Percentiles rank a stretch among this genome's conserved stretches.
Evolutionary conservation across 2,797 vertebrate genomes (phyloP).

Genomic region (Natrix natrix): DNA sequence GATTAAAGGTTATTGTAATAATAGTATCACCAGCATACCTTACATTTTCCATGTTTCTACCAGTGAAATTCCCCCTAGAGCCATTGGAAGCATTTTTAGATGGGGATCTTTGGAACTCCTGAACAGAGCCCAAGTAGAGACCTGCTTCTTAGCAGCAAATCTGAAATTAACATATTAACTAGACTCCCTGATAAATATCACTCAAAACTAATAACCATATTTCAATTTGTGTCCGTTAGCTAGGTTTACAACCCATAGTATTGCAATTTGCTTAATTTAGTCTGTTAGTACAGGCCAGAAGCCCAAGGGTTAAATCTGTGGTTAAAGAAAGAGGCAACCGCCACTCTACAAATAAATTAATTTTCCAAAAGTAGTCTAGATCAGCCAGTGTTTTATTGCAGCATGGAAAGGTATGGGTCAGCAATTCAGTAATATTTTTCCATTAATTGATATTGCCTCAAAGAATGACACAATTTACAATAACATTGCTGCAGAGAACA

Average conservation of each 20-base stretch:
- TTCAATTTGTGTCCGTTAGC: constrained; percentile 57
- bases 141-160: background rate
- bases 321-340: background rate
- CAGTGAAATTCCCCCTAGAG: background rate
- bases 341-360: constrained; percentile 42
- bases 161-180: background rate
- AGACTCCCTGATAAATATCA: constrained; percentile 37
- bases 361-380: constrained; percentile 42
- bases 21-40: background rate
- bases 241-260: constrained; percentile 60
- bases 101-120: background rate
- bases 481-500: background rate
- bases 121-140: background rate
- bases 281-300: constrained; percentile 67
- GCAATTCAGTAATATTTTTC: constrained; percentile 23
- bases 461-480: constrained; percentile 31
- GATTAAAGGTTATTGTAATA: background rate
- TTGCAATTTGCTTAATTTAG: constrained; percentile 67
- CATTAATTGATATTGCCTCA: constrained; percentile 16
- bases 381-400: constrained; percentile 51
- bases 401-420: constrained; percentile 39
- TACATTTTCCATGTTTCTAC: background rate
- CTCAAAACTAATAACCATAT: constrained; percentile 56
- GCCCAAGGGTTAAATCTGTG: constrained; percentile 39
- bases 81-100: background rate